Evolutionary conservation across 2,113 vertebrate species (phyloP), one percentile per base, ranked within the genome.

Genomic region (Odontophorus gujanensis): DNA sequence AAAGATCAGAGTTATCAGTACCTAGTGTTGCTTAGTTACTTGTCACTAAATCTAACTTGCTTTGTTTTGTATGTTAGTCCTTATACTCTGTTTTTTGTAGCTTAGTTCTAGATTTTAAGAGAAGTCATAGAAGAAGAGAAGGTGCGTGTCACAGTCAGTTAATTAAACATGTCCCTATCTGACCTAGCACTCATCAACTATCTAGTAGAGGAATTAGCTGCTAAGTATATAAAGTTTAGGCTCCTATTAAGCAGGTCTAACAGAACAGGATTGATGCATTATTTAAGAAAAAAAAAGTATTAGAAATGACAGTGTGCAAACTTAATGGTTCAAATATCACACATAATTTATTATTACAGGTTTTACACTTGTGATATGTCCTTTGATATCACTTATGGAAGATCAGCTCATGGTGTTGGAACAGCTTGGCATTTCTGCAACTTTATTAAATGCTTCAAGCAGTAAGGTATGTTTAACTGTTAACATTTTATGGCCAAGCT

Each of bases 341-440:
- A 38, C 42, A 20, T 32, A n/a, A 13, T 85, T 55, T 62, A 14
- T 57, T 86, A 32, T 96, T 83, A 40, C 96, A 99, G 99, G 99
- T 94, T 99, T 99, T 95, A 99, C 99, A 0, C 96, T 99, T 11
- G 99, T 99, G 47, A 97, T 99, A 87, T 98, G 98, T 81, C 99
- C 99, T 15, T 89, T 99, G 93, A 98, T 99, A 80, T 99, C 99
- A 16, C 98, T 99, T 79, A 99, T 99, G 99, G 99, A 99, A 95
- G 99, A 99, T 97, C 99, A 99, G 62, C 97, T 99, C 85, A 99
- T 99, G 99, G 98, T 98, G 96, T 97, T 99, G 92, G 98, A 98
- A 32, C 98, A 98, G 63, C 96, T 99, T 42, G 94, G 97, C 7
- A 95, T 99, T 81, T 92, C 98, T 25, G 98, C 99, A 47, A 97